These are phyloP conservation scores for Mesodorylaimus sp. DNA, from an alignment of 2,888 invertebrate genomes.

Conservation along the genomic window DNA sequence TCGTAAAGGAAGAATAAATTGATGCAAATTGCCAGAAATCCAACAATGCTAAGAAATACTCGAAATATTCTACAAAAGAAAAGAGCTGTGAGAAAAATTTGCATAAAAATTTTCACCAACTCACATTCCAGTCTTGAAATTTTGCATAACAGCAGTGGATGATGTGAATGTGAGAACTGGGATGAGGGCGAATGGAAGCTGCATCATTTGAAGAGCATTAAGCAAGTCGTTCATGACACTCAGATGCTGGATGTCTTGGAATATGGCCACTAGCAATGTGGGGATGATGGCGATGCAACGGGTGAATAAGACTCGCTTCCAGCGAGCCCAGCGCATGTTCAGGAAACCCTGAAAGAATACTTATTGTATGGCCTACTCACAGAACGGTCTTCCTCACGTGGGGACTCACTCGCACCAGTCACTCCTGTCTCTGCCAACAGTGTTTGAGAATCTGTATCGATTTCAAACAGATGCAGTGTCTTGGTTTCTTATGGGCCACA, in stretches of 20 bases:
- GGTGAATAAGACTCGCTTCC: conserved; percentile 67
- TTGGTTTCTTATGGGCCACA: too few relatives aligned
- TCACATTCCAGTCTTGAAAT: conserved; percentile 60
- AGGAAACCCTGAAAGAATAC: conserved; percentile 48
- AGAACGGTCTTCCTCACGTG: too few relatives aligned
- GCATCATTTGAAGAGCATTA: conserved; percentile 67
- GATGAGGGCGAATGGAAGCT: conserved; percentile 66
- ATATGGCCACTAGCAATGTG: conserved; percentile 33
- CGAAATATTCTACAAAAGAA: conserved; percentile 46
- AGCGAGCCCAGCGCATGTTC: conserved; percentile 61
- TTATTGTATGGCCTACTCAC: too few relatives aligned
- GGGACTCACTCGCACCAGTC: too few relatives aligned
- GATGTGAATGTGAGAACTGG: conserved; percentile 71
- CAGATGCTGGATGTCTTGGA: conserved; percentile 22
- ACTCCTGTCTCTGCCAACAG: too few relatives aligned
- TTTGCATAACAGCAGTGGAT: conserved; percentile 56
- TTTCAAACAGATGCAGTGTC: too few relatives aligned
- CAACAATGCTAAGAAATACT: conserved; percentile 46
- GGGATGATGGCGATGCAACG: conserved; percentile 59
- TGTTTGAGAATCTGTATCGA: too few relatives aligned
- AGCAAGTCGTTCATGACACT: conserved; percentile 57
- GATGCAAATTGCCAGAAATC: conserved; percentile 52
- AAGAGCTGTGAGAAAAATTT: conserved; percentile 8
- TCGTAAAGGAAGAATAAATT: conserved; percentile 57
- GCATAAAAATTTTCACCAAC: not conserved